Base-by-base conservation (phyloP, 2,888 invertebrate species). In the Pharmacophagus antenor region DNA sequence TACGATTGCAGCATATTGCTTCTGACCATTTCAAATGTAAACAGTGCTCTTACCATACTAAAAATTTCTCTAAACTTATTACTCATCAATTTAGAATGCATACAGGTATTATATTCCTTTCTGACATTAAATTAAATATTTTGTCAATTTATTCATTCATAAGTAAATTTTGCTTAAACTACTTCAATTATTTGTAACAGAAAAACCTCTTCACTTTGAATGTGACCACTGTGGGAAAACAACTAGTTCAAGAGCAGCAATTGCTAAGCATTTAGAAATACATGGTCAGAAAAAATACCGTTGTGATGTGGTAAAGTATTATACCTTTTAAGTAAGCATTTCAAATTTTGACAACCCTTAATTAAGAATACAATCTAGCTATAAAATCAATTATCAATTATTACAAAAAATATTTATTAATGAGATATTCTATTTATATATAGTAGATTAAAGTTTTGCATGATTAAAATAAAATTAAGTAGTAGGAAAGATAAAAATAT, bases 151-250 rank as follows among this genome's bases (percentile, higher is more conserved):
- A n/a, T n/a, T n/a, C n/a, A 27, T 27, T 27, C 27, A 27, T 27
- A 27, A 7, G 4, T 27, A 27, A 27, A 7, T 7, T 7, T 27
- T 7, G 27, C 27, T 10, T 27, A n/a, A 25, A 18, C 23, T 23
- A 25, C 25, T n/a, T n/a, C n/a, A n/a, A n/a, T n/a, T 44, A 17
- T 25, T 48, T 48, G 23, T 25, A 17, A 48, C 59, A 95, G 74
- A 94, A 94, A 58, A 94, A 93, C 83, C 72, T 2, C 91, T 92
- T 63, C 94, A 94, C 5, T 95, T 93, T 70, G 91, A 93, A 63
- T 96, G 96, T 77, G 93, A 95, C 73, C 81, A 94, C 63, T 96
- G 96, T 71, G 92, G 94, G 0, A 95, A 94, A 76, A 89, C 92
- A 60, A 95, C 95, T 68, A 93, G 94, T 21, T 95, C 95, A 0